Evolutionary conservation across 2,888 invertebrate genomes (phyloP).

Genomic region (Gerris lacustris): DNA sequence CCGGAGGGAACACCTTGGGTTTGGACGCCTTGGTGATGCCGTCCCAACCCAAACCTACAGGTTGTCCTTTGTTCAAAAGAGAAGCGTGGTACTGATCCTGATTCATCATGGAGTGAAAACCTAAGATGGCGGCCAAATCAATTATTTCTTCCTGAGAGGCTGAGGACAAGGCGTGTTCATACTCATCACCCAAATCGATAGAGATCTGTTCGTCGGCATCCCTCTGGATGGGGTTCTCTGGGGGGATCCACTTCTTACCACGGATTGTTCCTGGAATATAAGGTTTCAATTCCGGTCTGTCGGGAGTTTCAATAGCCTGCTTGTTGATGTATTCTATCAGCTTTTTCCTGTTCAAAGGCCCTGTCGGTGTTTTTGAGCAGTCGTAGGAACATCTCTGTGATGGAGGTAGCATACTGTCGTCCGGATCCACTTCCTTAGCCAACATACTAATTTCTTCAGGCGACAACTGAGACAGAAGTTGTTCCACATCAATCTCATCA

Average conservation of each 20-base stretch:
- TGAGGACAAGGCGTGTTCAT: slow-evolving; percentile 73
- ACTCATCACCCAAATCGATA: slow-evolving; percentile 87
- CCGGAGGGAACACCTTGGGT: slow-evolving; percentile 80
- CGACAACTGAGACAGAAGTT: slow-evolving; percentile 79
- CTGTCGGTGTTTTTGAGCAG: slow-evolving; percentile 89
- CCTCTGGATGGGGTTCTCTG: slow-evolving; percentile 52
- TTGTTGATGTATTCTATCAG: slow-evolving; percentile 94
- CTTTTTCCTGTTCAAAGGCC: slow-evolving; percentile 88
- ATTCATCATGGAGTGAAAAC: slow-evolving; percentile 99
- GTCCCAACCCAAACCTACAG: slow-evolving; percentile 81
- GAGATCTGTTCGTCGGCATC: slow-evolving; percentile 84
- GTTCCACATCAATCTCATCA: slow-evolving; percentile 93
- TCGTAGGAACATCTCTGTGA: slow-evolving; percentile 91
- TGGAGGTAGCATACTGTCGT: slow-evolving; percentile 94
- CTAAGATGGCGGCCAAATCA: slow-evolving; percentile 95
- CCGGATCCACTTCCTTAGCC: slow-evolving; percentile 98
- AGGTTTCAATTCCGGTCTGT: slow-evolving; percentile 90
- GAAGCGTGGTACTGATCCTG: slow-evolving; percentile 99
- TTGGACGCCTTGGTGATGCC: slow-evolving; percentile 89
- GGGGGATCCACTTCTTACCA: slow-evolving; percentile 86
- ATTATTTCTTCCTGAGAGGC: slow-evolving; percentile 95
- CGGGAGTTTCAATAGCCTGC: slow-evolving; percentile 94
- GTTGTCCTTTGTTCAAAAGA: slow-evolving; percentile 79
- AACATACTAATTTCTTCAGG: slow-evolving; percentile 92
- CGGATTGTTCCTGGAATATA: slow-evolving; percentile 79